Conservation (phyloP, 37 sponge, comb jelly and placozoan species). For the Tethya wilhelma region DNA sequence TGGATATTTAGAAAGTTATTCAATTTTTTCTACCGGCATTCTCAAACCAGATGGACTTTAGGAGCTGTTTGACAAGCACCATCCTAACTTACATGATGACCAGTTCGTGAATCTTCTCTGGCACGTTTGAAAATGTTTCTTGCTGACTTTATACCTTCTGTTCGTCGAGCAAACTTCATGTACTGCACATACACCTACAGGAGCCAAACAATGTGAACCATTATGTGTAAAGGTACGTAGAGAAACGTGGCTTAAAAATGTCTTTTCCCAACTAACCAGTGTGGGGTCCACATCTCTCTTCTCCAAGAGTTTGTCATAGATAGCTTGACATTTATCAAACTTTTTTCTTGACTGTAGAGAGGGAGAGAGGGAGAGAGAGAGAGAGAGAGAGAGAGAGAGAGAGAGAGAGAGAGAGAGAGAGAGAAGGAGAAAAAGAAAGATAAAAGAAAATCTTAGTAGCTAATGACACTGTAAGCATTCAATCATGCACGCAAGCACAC, state of each 20-base stretch:
- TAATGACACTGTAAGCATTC: background rate
- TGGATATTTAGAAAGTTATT: too few relatives aligned
- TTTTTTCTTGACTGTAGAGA: constrained; percentile 12
- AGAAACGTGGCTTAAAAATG: background rate
- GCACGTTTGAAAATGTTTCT: constrained; percentile 88
- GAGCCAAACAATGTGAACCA: background rate
- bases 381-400: background rate
- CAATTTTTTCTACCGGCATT: too few relatives aligned
- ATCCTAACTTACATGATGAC: constrained; percentile 68
- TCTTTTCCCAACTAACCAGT: constrained; percentile 19
- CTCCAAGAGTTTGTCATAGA: constrained; percentile 61
- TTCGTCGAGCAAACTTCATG: constrained; percentile 89
- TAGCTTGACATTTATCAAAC: constrained; percentile 37
- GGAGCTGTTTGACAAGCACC: background rate
- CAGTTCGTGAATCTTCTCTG: constrained; percentile 79
- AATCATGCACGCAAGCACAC: background rate
- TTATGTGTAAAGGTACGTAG: background rate
- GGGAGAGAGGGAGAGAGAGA: background rate
- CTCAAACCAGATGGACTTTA: too few relatives aligned
- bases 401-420: constrained; percentile 11
- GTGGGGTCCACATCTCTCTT: constrained; percentile 49
- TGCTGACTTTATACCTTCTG: constrained; percentile 86
- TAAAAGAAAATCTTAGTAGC: too few relatives aligned
- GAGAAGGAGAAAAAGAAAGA: background rate
- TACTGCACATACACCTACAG: constrained; percentile 91